These are phyloP conservation scores for Epistrophella euchroma DNA, from an alignment of 2,888 invertebrate genomes.

Conservation along the genomic window DNA sequence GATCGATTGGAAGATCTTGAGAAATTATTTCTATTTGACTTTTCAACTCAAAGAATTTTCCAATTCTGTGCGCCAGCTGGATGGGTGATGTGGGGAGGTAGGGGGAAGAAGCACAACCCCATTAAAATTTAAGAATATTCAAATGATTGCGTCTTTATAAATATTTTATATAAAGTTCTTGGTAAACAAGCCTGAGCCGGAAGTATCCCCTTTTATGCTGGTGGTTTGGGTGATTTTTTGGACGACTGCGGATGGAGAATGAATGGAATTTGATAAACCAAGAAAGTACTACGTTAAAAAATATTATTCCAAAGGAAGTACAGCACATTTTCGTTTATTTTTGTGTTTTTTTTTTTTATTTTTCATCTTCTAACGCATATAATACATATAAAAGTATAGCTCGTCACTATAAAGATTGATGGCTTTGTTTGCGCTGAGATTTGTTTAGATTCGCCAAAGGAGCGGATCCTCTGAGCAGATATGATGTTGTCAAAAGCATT, in stretches of 20 bases:
- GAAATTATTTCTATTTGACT: constrained; percentile 38
- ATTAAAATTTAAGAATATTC: constrained; percentile 19
- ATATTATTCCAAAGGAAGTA: background rate
- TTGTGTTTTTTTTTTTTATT: background rate
- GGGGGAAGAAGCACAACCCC: background rate
- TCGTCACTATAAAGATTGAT: constrained; percentile 68
- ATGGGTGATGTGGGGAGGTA: too few species aligned
- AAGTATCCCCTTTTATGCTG: constrained; percentile 22
- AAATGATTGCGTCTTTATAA: constrained; percentile 38
- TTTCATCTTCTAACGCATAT: background rate
- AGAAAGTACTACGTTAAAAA: background rate
- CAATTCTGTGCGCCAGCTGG: background rate
- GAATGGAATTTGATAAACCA: constrained; percentile 58
- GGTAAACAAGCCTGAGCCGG: constrained; percentile 40
- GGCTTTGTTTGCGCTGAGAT: constrained; percentile 68
- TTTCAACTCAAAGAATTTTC: constrained; percentile 18
- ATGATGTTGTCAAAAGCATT: constrained; percentile 67
- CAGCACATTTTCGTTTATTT: background rate
- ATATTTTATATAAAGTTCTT: constrained; percentile 11
- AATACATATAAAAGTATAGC: constrained; percentile 36
- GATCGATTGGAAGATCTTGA: constrained; percentile 44
- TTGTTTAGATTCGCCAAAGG: constrained; percentile 53
- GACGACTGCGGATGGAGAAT: constrained; percentile 8
- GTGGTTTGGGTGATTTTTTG: background rate
- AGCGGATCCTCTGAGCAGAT: constrained; percentile 31